Percentiles rank a stretch among this genome's conserved stretches.
phyloP scores from a whole-genome alignment of 1,140 invertebrate genomes.

The Alviniconcha marisindica region DNA sequence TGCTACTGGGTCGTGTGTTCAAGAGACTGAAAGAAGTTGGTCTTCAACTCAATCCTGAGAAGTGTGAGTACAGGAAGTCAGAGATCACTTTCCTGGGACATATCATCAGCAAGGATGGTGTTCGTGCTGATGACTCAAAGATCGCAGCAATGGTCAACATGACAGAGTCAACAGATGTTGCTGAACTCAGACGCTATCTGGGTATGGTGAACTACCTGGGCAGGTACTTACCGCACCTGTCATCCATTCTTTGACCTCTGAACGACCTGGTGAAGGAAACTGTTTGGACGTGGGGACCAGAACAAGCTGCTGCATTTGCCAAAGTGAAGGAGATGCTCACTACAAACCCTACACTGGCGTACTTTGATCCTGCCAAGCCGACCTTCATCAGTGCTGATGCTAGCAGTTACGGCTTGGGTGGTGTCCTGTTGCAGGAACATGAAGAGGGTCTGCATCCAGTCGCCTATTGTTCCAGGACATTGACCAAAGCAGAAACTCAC shows the following conservation, averaged over 20 bases:
- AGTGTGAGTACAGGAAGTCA: too few relatives aligned
- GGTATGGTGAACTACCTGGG: too few relatives aligned
- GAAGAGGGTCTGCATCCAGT: conserved; percentile 42
- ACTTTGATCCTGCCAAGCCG: conserved; percentile 43
- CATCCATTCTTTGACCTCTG: too few relatives aligned
- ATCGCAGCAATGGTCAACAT: conserved; percentile 52
- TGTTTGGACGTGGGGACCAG: too few relatives aligned
- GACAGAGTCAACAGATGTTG: conserved; percentile 55
- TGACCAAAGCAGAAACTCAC: conserved; percentile 74
- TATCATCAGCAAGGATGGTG: conserved; percentile 17
- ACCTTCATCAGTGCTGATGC: conserved; percentile 47
- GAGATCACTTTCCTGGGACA: conserved; percentile 44
- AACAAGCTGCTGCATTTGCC: too few relatives aligned
- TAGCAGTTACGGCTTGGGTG: conserved; percentile 52
- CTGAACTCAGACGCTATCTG: conserved; percentile 15
- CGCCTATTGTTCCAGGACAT: conserved; percentile 49
- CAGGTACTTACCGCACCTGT: too few relatives aligned
- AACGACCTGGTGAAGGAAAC: too few relatives aligned
- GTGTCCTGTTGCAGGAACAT: conserved; percentile 42
- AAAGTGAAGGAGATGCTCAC: too few relatives aligned
- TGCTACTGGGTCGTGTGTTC: too few relatives aligned
- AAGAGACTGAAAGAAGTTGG: too few relatives aligned
- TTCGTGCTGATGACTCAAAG: conserved; percentile 70
- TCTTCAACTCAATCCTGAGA: too few relatives aligned
- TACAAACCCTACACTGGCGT: conserved; percentile 15